These are phyloP conservation scores for Fulica atra DNA, from an alignment of 2,113 vertebrate species.

Conservation along the genomic window DNA sequence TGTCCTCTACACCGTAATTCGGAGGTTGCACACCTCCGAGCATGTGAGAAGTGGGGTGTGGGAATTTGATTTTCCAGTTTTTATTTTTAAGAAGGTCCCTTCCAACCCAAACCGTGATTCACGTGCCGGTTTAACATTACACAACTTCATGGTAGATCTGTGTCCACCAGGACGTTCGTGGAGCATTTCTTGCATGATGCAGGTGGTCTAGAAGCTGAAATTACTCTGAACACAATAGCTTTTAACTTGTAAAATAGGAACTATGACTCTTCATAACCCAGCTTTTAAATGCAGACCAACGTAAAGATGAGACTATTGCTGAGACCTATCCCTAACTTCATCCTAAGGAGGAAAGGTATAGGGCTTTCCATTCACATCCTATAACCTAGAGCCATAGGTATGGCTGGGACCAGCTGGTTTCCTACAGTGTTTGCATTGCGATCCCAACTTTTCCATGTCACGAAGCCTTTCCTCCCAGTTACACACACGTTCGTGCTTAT, in stretches of 20 bases:
- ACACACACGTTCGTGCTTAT: fast-evolving
- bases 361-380: not conserved
- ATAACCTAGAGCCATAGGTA: not conserved
- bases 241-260: not conserved
- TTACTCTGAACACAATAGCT: not conserved
- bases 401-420: not conserved
- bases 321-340: not conserved
- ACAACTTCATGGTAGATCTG: not conserved
- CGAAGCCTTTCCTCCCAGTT: not conserved
- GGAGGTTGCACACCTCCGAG: not conserved
- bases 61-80: not conserved
- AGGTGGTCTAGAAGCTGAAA: not conserved
- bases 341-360: not conserved
- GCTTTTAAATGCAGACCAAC: not conserved
- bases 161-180: not conserved
- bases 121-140: not conserved
- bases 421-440: not conserved
- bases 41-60: not conserved
- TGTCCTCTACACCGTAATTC: not conserved
- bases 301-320: not conserved
- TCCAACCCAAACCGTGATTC: not conserved
- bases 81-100: too few relatives aligned
- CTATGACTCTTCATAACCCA: not conserved
- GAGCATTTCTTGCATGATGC: not conserved
- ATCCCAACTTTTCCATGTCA: not conserved